Base-by-base conservation (phyloP, 2,797 vertebrate genomes). In the Erpetoichthys calabaricus region DNA sequence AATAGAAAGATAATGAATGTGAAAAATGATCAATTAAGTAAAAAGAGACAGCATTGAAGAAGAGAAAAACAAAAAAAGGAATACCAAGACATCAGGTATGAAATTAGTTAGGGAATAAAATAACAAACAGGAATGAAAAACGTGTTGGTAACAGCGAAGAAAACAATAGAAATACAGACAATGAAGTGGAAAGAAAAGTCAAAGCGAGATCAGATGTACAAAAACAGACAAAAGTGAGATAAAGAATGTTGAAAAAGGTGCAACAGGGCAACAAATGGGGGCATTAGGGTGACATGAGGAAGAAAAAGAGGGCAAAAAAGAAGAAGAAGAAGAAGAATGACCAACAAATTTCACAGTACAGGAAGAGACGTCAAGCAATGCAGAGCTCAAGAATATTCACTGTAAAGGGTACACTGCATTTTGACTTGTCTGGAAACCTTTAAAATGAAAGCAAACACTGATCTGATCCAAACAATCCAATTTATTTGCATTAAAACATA, bases 1-100 rank as follows among this genome's bases (percentile, higher is more conserved):
- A 45, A 45, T 42, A 55, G 57, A 44, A 44, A 60, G 49, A 44
- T 44, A 62, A 45, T 5, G 8, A 4, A 42, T 52, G 5, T 47
- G 47, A 9, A 9, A 47, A 47, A 47, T 6, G 2, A 47, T 6
- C 9, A 9, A 56, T 44, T 46, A 41, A 4, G 56, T 56, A n/a
- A 46, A 55, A 59, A 7, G 41, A 57, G 6, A 47, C 8, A 6
- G 44, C 5, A 8, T 3, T 5, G 5, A 47, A 42, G 45, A 42
- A 57, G 5, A 60, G 44, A 4, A n/a, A 49, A n/a, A 49, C 7
- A 10, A 42, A 25, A 41, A n/a, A 6, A 6, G 6, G 47, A 6
- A 7, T 7, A 3, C 7, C n/a, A n/a, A n/a, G 47, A 49, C 7
- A 49, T 7, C 7, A 49, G 47, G 3, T 3, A 49, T 7, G 4